Evolutionary conservation across 2,888 invertebrate genomes (phyloP).

Genomic region (Pedicia rivosa): DNA sequence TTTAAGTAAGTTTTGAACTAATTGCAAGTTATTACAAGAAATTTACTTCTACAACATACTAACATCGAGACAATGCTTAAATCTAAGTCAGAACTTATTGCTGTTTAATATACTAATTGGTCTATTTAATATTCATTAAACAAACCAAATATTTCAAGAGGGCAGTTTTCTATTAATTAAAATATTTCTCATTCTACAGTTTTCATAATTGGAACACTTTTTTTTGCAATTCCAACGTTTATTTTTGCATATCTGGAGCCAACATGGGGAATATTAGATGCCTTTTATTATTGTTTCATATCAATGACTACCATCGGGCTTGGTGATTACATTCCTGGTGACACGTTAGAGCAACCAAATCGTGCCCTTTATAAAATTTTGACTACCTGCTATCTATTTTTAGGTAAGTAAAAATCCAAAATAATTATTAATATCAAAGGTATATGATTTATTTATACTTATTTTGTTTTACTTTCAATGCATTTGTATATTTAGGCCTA

Average conservation of each 20-base stretch:
- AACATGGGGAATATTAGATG: conserved; percentile 71
- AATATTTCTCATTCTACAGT: conserved; percentile 31
- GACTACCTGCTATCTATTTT: conserved; percentile 47
- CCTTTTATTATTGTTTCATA: conserved; percentile 83
- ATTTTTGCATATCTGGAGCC: conserved; percentile 61
- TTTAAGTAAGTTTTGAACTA: conserved; percentile 42
- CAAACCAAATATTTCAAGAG: not conserved
- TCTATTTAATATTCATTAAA: too few relatives aligned
- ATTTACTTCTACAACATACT: too few relatives aligned
- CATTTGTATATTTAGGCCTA: conserved; percentile 52
- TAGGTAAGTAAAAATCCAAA: conserved; percentile 16
- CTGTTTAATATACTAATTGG: too few relatives aligned
- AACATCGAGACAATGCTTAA: too few relatives aligned
- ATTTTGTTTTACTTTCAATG: not conserved
- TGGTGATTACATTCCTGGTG: conserved; percentile 73
- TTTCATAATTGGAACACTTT: conserved; percentile 36
- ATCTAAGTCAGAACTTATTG: too few relatives aligned
- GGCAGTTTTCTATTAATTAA: not conserved
- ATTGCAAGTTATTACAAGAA: too few relatives aligned
- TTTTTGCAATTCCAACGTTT: conserved; percentile 59
- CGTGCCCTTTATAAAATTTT: conserved; percentile 68
- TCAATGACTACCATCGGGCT: conserved; percentile 79
- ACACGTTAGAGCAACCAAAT: conserved; percentile 56
- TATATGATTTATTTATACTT: not conserved
- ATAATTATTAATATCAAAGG: too few relatives aligned